phyloP scores from a whole-genome alignment of 2,113 vertebrate genomes.

The Lamprotornis superbus region DNA sequence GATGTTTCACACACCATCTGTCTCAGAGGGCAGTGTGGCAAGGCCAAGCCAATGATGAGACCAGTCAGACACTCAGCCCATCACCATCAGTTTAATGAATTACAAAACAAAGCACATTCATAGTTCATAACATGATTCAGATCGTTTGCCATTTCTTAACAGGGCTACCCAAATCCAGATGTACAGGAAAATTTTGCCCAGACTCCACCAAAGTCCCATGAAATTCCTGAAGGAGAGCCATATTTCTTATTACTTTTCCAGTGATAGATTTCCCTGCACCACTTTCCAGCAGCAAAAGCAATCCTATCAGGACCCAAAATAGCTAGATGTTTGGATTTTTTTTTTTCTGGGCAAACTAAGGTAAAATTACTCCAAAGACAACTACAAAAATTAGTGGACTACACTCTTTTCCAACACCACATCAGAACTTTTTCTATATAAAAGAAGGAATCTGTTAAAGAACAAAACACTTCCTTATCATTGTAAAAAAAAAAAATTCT shows the following conservation, averaged over 20 bases:
- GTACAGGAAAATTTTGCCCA: slow-evolving; percentile 1
- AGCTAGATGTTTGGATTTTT: background rate
- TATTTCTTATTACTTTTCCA: slow-evolving; percentile 1
- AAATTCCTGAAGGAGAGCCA: slow-evolving; percentile 3
- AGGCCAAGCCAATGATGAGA: background rate
- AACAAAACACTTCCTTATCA: background rate
- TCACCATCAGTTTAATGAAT: fast-evolving
- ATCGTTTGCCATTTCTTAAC: background rate
- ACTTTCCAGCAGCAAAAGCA: background rate
- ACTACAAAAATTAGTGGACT: background rate
- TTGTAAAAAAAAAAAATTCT: background rate
- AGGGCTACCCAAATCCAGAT: background rate
- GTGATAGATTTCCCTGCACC: background rate
- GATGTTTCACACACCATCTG: fast-evolving
- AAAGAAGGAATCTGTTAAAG: background rate
- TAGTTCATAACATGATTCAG: background rate
- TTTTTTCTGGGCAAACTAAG: background rate
- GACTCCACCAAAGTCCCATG: background rate
- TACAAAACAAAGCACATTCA: background rate
- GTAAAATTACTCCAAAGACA: background rate
- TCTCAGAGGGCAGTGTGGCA: fast-evolving
- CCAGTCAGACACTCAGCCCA: background rate
- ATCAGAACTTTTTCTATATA: background rate
- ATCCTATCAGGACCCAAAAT: background rate
- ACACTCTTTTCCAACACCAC: background rate